Evolutionary conservation across 23 tunicate species (phyloP).

Genomic region (Phallusia fumigata): DNA sequence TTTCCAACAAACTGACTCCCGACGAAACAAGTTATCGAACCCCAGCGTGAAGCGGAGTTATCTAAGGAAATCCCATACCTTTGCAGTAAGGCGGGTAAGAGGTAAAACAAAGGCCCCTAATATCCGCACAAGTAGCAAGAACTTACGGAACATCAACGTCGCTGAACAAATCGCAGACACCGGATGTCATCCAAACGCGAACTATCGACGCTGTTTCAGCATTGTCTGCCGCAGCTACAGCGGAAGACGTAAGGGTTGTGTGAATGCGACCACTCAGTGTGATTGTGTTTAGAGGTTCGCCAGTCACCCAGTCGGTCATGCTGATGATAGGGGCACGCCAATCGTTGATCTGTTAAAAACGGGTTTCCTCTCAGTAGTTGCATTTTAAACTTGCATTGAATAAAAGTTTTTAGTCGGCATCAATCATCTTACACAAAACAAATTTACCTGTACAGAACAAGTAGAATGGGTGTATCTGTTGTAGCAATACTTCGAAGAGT

Average conservation of each 20-base stretch:
- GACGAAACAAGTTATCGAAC: slow-evolving; percentile 31
- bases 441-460: slow-evolving; percentile 6
- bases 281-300: slow-evolving; percentile 19
- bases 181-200: slow-evolving; percentile 26
- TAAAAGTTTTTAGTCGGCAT: background rate
- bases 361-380: background rate
- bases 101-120: too few species aligned
- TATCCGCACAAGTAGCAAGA: too few species aligned
- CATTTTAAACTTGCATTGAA: background rate
- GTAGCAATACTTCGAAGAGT: slow-evolving; percentile 21
- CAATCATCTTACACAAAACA: background rate
- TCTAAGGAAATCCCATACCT: slow-evolving; percentile 14
- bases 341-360: background rate
- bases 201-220: slow-evolving; percentile 9
- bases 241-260: slow-evolving; percentile 29
- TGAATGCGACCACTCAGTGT: slow-evolving; percentile 23
- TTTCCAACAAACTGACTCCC: slow-evolving; percentile 49
- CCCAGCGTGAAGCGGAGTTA: slow-evolving; percentile 4
- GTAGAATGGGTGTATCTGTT: background rate
- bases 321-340: slow-evolving; percentile 18
- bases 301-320: background rate
- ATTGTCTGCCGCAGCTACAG: slow-evolving; percentile 29
- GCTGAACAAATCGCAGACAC: slow-evolving; percentile 23
- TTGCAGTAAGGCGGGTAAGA: too few species aligned
- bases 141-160: slow-evolving; percentile 24